Base-by-base conservation (phyloP, 2,113 vertebrate genomes). In the Orycteropus afer region DNA sequence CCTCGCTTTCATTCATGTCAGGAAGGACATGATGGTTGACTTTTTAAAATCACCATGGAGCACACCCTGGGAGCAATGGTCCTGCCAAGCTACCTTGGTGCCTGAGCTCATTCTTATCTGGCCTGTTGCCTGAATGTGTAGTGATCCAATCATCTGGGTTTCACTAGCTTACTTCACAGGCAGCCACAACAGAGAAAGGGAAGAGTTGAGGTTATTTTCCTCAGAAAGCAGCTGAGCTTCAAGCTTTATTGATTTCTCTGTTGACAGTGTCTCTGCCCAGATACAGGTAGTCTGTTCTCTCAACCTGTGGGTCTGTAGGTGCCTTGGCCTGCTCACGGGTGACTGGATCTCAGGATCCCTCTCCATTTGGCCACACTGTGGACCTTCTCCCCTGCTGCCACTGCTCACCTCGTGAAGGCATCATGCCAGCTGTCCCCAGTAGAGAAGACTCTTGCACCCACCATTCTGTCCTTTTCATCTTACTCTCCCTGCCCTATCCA, bases 291-390 rank as follows among this genome's bases (percentile, higher is more conserved):
- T 20, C 8, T 32, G 8, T 27, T 29, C 25, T 74, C 76, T 67
- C 57, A 42, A 34, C 47, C 34, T 6, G 14, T 42, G 5, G 4
- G 11, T 27, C 18, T 23, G 20, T 25, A 42, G 42, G 53, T 29
- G 18, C 88, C 71, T 78, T 5, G 1, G 20, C 53, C 78, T 76
- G 7, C 18, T 59, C 86, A 2, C 0, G 6, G 37, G 42, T 14
- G 42, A 20, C 2, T 0, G 4, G 32, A 5, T 51, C 37, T 78
- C 20, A 0, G 0, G 45, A 15, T 17, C 7, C 67, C 61, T 63
- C 40, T 61, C n/a, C 9, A 7, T 20, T 53, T 14, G n/a, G 45
- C n/a, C 25, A 40, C 49, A 55, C 45, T 34, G 7, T 5, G 15
- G 37, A 17, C 34, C 67, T 59, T 63, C 57, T 77, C 20, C 51